Base-by-base conservation (phyloP, 2,797 vertebrate genomes). In the Champsocephalus gunnari region DNA sequence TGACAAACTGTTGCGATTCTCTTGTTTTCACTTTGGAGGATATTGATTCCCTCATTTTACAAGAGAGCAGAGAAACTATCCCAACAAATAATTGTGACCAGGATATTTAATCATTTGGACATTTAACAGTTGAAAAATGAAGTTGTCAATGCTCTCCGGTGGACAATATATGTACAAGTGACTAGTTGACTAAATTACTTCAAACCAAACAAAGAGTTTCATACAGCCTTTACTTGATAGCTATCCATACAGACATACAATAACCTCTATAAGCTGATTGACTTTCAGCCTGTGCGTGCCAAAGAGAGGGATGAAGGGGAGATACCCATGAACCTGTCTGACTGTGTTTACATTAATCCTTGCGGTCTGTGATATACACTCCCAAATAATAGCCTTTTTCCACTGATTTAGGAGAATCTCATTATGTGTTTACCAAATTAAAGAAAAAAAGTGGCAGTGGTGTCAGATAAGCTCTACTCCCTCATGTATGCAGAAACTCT, bases 371-470 rank as follows among this genome's bases (percentile, higher is more conserved):
- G 55, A 74, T 76, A n/a, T 73, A 65, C 21, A 53, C 14, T 59
- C 28, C 34, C 19, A 45, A 53, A 92, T 92, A 89, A 54, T 74
- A 95, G 95, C 87, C 54, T 73, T 95, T 94, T 28, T 91, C 92
- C 58, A 56, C 84, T 95, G 87, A 96, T 95, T 96, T 90, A 95
- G 94, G 45, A 88, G 91, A 90, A 24, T 87, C 94, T 67, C 59
- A 93, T 93, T 0, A 92, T 93, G 56, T 93, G 93, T 0, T 91
- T 93, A 68, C 92, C 95, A 70, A 95, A 96, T 86, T 61, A 60
- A 56, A 66, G 12, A 62, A 41, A 58, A 21, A 17, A 2, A 5
- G 2, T 2, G 34, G 34, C 16, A 47, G 0, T 7, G 12, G 7
- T 13, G 43, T 63, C 51, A 2, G 38, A 38, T 34, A 16, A 51